Evolutionary conservation across 2,113 vertebrate genomes (phyloP).

Genomic region (Crotophaga sulcirostris): DNA sequence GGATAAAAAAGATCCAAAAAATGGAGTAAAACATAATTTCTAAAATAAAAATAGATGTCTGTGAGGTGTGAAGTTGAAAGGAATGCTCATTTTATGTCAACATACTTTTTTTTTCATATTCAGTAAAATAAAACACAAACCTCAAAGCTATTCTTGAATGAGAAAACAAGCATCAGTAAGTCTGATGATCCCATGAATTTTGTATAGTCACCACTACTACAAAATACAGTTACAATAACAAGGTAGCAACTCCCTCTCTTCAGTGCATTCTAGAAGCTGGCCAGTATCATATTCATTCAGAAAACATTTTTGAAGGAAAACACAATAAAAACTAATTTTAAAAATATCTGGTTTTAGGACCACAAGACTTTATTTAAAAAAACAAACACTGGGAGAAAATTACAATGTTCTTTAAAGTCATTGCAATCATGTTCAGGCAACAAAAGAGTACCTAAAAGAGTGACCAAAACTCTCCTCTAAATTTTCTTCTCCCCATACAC

Average conservation of each 20-base stretch:
- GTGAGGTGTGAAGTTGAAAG: not conserved
- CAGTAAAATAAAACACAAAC: not conserved
- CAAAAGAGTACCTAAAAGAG: not conserved
- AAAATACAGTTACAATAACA: not conserved
- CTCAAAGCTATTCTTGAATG: not conserved
- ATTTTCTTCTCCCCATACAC: not conserved
- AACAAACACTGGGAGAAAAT: not conserved
- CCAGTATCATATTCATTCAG: not conserved
- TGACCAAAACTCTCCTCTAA: not conserved
- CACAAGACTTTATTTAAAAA: not conserved
- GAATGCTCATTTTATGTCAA: not conserved
- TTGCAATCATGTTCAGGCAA: not conserved
- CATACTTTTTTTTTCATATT: not conserved
- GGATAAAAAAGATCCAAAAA: not conserved
- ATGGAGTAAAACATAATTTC: not conserved
- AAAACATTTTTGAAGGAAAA: not conserved
- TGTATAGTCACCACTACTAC: not conserved
- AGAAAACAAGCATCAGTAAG: not conserved
- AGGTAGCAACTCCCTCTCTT: not conserved
- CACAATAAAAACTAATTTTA: not conserved
- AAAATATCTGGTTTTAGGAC: not conserved
- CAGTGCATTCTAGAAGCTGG: not conserved
- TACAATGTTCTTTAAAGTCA: not conserved
- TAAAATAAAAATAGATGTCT: not conserved
- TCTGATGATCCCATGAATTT: not conserved